Percentiles rank a stretch among this genome's conserved stretches.
phyloP scores from a whole-genome alignment of 2,113 vertebrate species.

The Ctenodactylus gundi region DNA sequence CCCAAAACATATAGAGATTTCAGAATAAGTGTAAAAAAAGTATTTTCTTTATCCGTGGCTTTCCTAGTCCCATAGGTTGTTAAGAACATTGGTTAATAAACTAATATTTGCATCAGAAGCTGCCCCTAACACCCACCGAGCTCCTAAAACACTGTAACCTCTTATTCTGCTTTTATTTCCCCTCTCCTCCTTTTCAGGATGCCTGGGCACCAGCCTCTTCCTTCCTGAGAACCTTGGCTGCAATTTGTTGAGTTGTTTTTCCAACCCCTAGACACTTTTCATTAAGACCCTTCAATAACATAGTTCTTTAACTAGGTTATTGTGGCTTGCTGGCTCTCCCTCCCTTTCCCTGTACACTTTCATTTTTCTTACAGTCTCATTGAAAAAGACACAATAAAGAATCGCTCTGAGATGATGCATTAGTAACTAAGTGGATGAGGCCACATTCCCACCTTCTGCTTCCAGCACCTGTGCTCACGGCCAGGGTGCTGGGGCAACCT shows the following conservation, averaged over 20 bases:
- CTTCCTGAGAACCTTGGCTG: not conserved
- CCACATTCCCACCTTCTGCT: not conserved
- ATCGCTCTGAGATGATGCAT: not conserved
- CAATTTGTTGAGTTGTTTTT: conserved; percentile 1
- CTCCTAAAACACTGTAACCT: not conserved
- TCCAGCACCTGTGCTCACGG: not conserved
- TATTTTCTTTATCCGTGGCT: not conserved
- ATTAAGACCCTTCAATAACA: not conserved
- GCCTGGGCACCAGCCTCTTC: not conserved
- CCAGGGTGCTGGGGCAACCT: not conserved
- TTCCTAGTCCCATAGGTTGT: not conserved
- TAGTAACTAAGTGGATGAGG: not conserved
- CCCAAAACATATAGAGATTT: not conserved
- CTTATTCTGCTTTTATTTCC: not conserved
- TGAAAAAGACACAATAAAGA: conserved; percentile 47
- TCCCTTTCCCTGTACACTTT: not conserved
- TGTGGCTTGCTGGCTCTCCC: not conserved
- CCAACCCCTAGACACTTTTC: not conserved
- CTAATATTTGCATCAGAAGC: not conserved
- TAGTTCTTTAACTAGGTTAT: conserved; percentile 32
- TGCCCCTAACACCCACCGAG: not conserved
- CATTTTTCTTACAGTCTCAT: conserved; percentile 1
- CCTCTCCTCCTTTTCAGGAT: not conserved
- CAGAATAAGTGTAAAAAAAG: not conserved
- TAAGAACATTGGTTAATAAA: not conserved